Base-by-base conservation (phyloP, 1,140 invertebrate genomes). In the Drosophila micromelanica region DNA sequence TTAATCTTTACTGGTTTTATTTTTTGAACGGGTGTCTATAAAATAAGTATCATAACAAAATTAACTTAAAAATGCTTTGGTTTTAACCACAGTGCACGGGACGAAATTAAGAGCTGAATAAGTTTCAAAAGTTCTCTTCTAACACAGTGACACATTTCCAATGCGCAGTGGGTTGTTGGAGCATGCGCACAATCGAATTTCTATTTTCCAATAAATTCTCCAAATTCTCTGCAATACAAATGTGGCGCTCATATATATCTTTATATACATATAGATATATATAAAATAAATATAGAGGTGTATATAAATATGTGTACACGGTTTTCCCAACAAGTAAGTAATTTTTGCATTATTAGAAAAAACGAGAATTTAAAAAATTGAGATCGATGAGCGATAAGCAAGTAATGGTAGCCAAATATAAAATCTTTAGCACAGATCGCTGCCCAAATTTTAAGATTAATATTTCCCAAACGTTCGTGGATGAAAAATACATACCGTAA, bases 111-210 rank as follows among this genome's bases (percentile, higher is more conserved):
- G 81, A 67, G 85, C 77, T 71, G 42, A 46, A 76, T 52, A 46
- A 62, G 35, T 46, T 45, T 46, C 55, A 57, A 63, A 42, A 38
- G 35, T 49, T 68, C 74, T 75, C 73, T 75, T 60, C 70, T 86
- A 86, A 68, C 84, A 86, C 79, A 86, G 78, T 86, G 86, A 86
- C 82, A 87, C 84, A 86, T 82, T 86, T 86, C 79, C 82, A 87
- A 76, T 74, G 80, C 80, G 73, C 80, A 85, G 17, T 42, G 42
- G 4, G 35, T 71, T 64, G 48, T 45, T 67, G 64, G 64, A 45
- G 76, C 76, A 76, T 84, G 80, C 80, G 80, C 80, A 65, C 37
- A 12, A 11, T 40, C 35, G 17, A 23, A 60, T 35, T 70, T 64
- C 69, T 52, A 63, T 72, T 61, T 87, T 81, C 64, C 72, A 78